A percentile compares a stretch with the other conserved stretches of the same genome.
phyloP scores from a whole-genome alignment of 2,797 vertebrate species.

The Cephalopachus bancanus region DNA sequence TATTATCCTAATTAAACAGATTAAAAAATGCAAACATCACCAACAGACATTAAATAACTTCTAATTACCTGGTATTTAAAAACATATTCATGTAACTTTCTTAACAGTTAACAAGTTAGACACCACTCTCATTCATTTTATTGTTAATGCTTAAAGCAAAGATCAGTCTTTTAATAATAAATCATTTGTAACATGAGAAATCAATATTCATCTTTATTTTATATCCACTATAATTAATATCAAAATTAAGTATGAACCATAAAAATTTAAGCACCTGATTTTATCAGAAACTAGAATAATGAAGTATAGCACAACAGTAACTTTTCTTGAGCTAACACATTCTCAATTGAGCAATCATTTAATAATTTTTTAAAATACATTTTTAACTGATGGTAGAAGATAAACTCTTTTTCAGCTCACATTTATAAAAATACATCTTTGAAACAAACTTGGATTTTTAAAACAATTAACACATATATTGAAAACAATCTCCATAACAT shows the following conservation, averaged over 20 bases:
- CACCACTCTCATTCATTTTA: background rate
- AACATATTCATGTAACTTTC: background rate
- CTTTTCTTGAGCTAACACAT: background rate
- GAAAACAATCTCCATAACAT: constrained; percentile 58
- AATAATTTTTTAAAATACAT: constrained; percentile 4
- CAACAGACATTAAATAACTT: constrained; percentile 28
- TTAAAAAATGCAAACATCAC: constrained; percentile 28
- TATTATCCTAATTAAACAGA: constrained; percentile 40
- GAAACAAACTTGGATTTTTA: constrained; percentile 16
- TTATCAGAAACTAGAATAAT: constrained; percentile 55
- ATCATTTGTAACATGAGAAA: constrained; percentile 19
- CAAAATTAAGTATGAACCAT: constrained; percentile 45
- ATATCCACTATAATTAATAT: background rate
- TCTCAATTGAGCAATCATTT: constrained; percentile 29
- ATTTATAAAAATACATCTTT: constrained; percentile 11
- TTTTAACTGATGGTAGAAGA: background rate
- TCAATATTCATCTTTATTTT: constrained; percentile 12
- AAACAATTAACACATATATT: background rate
- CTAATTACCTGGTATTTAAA: constrained; percentile 16
- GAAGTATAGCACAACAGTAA: background rate
- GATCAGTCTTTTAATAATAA: constrained; percentile 6
- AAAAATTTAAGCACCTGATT: constrained; percentile 29
- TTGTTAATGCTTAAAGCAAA: background rate
- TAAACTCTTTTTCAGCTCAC: constrained; percentile 54
- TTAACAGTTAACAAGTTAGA: constrained; percentile 35